These are phyloP conservation scores for Nesoenas mayeri DNA, from an alignment of 2,113 vertebrate species.

Conservation along the genomic window DNA sequence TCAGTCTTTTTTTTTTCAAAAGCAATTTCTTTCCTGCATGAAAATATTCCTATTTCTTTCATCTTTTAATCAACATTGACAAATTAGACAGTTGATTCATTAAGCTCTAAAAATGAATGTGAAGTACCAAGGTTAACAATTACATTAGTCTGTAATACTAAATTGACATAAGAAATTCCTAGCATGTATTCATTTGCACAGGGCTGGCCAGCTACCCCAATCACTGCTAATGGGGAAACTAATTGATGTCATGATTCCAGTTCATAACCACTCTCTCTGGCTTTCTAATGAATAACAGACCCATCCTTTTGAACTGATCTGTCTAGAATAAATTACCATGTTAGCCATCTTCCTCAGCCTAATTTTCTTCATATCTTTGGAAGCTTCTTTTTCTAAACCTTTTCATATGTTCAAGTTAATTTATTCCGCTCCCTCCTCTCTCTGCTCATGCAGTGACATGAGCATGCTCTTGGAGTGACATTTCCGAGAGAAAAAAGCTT, in stretches of 20 bases:
- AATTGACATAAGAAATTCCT: constrained; percentile 63
- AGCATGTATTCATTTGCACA: constrained; percentile 11
- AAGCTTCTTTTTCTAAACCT: background rate
- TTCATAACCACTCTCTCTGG: constrained; percentile 45
- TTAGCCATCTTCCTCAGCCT: constrained; percentile 43
- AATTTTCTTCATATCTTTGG: constrained; percentile 12
- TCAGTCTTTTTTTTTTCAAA: constrained; percentile 39
- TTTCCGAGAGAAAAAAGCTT: background rate
- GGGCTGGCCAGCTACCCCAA: constrained; percentile 25
- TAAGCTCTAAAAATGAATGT: constrained; percentile 51
- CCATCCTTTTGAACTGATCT: constrained; percentile 32
- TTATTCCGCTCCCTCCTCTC: background rate
- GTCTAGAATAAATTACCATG: constrained; percentile 27
- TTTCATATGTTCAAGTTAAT: background rate
- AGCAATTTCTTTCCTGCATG: constrained; percentile 21
- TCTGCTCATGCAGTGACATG: background rate
- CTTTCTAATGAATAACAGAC: constrained; percentile 48
- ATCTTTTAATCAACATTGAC: constrained; percentile 64
- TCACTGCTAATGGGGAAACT: constrained; percentile 53
- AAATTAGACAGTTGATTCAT: constrained; percentile 62
- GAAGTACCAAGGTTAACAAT: constrained; percentile 61
- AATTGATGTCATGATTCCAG: constrained; percentile 68
- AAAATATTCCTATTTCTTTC: constrained; percentile 57
- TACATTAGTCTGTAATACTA: constrained; percentile 52
- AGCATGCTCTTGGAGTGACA: background rate